Evolutionary conservation across 2,797 vertebrate genomes (phyloP).

Genomic region (Tokudaia tokunoshimensis): DNA sequence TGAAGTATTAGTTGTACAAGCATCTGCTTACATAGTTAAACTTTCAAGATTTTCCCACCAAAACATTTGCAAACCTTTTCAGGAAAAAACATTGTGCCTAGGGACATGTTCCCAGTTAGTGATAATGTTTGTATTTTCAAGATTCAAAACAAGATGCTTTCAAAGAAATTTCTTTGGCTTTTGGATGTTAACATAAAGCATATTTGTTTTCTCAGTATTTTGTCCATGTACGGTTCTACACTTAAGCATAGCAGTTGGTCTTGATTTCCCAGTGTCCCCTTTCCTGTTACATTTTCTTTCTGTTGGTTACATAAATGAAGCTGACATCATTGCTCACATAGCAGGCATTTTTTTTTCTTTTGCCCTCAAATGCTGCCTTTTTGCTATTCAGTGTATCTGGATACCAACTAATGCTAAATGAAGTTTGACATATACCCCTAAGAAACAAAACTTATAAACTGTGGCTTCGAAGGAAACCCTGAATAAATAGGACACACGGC

Average conservation of each 20-base stretch:
- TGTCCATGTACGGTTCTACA: conserved; percentile 16
- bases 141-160: conserved; percentile 33
- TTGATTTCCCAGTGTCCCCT: conserved; percentile 65
- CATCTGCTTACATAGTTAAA: background rate
- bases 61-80: conserved; percentile 36
- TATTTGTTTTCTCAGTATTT: conserved; percentile 36
- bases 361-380: conserved; percentile 93
- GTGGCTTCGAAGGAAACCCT: conserved; percentile 95
- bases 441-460: conserved; percentile 98
- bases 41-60: background rate
- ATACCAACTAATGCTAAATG: conserved; percentile 96
- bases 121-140: conserved; percentile 17
- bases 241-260: conserved; percentile 69
- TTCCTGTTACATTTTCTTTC: conserved; percentile 87
- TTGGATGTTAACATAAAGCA: conserved; percentile 27
- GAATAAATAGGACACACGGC: conserved; percentile 98
- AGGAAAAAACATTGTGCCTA: background rate
- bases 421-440: conserved; percentile 99
- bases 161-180: background rate
- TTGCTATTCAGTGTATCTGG: conserved; percentile 95
- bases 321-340: conserved; percentile 96
- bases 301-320: conserved; percentile 93
- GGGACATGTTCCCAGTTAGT: background rate
- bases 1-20: conserved; percentile 3
- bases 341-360: conserved; percentile 91